phyloP scores from a whole-genome alignment of 1,140 invertebrate species.

The Druon quercuslanigerum region DNA sequence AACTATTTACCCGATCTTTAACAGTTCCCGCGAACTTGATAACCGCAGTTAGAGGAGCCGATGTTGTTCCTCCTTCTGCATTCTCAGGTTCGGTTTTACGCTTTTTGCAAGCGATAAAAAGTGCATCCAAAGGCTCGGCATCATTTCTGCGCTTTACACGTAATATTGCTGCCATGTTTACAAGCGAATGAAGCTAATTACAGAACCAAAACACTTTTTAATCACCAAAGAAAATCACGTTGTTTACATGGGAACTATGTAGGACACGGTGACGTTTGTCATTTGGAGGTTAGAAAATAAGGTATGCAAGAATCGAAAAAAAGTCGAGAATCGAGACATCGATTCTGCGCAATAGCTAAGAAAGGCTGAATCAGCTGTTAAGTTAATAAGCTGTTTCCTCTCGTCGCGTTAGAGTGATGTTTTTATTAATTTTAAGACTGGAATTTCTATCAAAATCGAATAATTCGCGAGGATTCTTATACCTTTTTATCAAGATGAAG shows the following conservation, averaged over 20 bases:
- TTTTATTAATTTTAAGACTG: not conserved
- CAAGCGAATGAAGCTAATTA: not conserved
- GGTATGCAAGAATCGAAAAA: no score
- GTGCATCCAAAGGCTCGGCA: slow-evolving; percentile 76
- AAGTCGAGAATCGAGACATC: no score
- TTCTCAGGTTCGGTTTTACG: slow-evolving; percentile 66
- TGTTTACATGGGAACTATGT: no score
- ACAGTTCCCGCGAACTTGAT: slow-evolving; percentile 78
- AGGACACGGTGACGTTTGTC: no score
- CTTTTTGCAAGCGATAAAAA: slow-evolving; percentile 77
- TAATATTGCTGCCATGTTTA: slow-evolving; percentile 77
- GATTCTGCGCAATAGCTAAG: not conserved
- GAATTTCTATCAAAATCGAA: slow-evolving; percentile 13
- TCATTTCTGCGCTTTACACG: slow-evolving; percentile 77
- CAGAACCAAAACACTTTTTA: not conserved
- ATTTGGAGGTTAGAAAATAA: no score
- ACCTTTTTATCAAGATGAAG: not conserved
- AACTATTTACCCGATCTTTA: slow-evolving; percentile 64
- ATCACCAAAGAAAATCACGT: no score
- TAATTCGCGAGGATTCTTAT: not conserved
- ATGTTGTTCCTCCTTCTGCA: slow-evolving; percentile 39
- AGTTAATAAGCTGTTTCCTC: not conserved
- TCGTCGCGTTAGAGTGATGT: not conserved
- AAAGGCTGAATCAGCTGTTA: slow-evolving; percentile 8
- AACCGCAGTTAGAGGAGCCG: slow-evolving; percentile 67